Evolutionary conservation across 2,888 invertebrate genomes (phyloP), one percentile per base, ranked within the genome.

Genomic region (Ditula angustiorana): DNA sequence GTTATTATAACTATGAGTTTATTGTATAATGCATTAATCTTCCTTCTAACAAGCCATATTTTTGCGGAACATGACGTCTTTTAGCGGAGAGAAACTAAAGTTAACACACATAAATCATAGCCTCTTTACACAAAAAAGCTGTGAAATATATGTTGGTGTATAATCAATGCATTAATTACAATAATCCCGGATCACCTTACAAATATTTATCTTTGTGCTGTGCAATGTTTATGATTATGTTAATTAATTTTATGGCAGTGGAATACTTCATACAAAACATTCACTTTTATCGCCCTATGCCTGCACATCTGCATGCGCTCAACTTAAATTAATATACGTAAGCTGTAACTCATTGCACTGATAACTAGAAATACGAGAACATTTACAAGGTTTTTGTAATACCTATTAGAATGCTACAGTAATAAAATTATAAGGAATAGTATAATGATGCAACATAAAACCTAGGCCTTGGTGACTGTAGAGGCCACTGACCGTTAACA

Each of bases 251-350:
- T 41, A 7, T 41, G 3, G 16, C 2, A 41, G 21, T 11, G 11
- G 30, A 30, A 24, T 47, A 24, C n/a, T n/a, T 28, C 10, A 10
- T 26, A 47, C 44, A 33, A 60, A 61, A 5, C 30, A 52, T 30
- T 8, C 10, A 8, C 7, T 41, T 53, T 46, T 47, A 61, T 53
- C 46, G 30, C 5, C 13, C 28, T 13, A 21, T 28, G 24, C n/a
- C 23, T 19, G 55, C 28, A 13, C 61, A 37, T 46, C 7, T 61
- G 46, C 52, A 37, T 24, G n/a, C 24, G 23, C 8, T n/a, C 24
- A 46, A 61, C 55, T 35, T 10, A 55, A 47, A 55, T 47, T 26
- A 61, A 53, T 53, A 44, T 61, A 37, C 24, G 7, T 21, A 30
- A 46, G 28, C 16, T 16, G 5, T 33, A n/a, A 61, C 13, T 52